Percentiles rank a stretch among this genome's conserved stretches.
Evolutionary conservation across 2,888 invertebrate genomes (phyloP).

Genomic region (Cephus sareptanus): DNA sequence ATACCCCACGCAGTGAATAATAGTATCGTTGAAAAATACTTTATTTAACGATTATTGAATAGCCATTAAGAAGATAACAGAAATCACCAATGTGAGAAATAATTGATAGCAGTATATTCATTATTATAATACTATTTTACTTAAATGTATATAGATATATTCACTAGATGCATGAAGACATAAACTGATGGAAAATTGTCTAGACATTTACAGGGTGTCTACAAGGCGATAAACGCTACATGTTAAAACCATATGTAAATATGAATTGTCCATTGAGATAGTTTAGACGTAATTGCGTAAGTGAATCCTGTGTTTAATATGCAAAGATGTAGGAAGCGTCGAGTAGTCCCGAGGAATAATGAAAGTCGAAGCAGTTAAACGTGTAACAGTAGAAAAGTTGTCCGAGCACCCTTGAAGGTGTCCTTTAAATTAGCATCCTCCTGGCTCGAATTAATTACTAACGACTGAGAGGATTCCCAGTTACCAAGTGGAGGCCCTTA

Average conservation of each 20-base stretch:
- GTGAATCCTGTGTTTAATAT: neutral
- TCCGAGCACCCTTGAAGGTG: neutral
- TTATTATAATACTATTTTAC: no score
- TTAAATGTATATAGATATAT: no score
- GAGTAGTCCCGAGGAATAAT: neutral
- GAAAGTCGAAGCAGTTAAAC: neutral
- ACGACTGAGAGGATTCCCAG: neutral
- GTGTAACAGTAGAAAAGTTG: neutral
- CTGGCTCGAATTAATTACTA: neutral
- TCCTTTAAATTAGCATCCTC: neutral
- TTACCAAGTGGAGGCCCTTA: neutral
- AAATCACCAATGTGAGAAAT: neutral
- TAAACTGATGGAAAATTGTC: neutral
- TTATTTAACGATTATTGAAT: neutral
- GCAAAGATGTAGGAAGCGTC: neutral
- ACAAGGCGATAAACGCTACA: neutral
- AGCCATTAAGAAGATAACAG: neutral
- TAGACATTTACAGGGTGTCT: neutral
- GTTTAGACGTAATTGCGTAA: neutral
- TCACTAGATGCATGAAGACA: neutral
- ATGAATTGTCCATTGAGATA: neutral
- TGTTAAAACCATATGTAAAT: neutral
- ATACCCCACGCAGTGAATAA: neutral
- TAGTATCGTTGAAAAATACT: neutral
- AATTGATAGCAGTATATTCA: no score